Base-by-base conservation (phyloP, 2,113 vertebrate species). In the Python bivittatus region DNA sequence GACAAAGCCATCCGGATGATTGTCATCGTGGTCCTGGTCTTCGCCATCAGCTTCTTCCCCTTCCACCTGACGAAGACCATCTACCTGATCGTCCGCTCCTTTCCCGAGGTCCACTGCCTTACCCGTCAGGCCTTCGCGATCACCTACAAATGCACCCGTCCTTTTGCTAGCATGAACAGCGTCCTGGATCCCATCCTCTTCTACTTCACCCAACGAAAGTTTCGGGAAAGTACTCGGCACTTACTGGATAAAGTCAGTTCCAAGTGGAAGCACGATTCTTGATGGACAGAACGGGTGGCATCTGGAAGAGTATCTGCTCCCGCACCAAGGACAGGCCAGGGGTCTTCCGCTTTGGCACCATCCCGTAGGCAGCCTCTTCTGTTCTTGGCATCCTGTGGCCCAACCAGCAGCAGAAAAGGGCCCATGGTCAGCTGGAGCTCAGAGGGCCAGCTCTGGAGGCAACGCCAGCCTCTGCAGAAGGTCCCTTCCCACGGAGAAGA, bases 81-180 rank as follows among this genome's bases (percentile, higher is more conserved):
- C 94, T 99, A 99, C 96, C 97, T 99, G 96, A 97, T 98, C 0
- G 96, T 99, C 38, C 98, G 99, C 0, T 98, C 98, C 0, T 94
- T 98, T 0, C 95, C 97, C 0, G 1, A 1, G 0, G 91, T 97
- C 4, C 92, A 98, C 52, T 99, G 99, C 92, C 88, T 95, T 0
- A 79, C 95, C 0, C 95, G 98, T 15, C 98, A 99, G 97, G 88
- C 98, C 0, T 99, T 99, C 0, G 98, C 99, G 0, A 97, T 99
- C 0, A 97, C 98, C 91, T 99, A 99, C 94, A 99, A 99, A 95
- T 97, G 98, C 97, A 99, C 98, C 0, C 95, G 99, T 90, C 99
- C 99, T 1, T 99, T 99, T 0, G 99, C 99, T 96, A 99, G 99
- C 93, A 98, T 98, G 98, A 99, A 99, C 97, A 99, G 99, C 0